phyloP scores from a whole-genome alignment of 2,797 vertebrate genomes.

The Semaprochilodus insignis region DNA sequence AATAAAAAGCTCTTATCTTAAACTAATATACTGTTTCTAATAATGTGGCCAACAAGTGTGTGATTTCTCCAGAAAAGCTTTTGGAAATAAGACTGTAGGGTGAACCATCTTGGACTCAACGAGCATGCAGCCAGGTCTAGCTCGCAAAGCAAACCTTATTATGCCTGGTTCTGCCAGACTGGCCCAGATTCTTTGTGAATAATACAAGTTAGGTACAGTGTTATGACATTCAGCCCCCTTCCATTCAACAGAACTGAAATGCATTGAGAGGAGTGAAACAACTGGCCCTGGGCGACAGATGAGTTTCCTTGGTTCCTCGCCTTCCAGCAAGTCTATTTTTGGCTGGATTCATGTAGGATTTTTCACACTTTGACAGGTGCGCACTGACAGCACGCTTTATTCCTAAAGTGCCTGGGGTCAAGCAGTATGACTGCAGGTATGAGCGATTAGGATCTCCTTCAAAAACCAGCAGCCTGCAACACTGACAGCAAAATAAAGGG shows the following conservation, averaged over 20 bases:
- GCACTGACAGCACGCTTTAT: constrained; percentile 24
- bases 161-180: neutral
- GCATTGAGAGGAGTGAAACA: neutral
- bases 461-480: neutral
- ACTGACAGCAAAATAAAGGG: constrained; percentile 7
- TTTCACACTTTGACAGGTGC: constrained; percentile 28
- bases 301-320: constrained; percentile 24
- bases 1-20: too few species aligned
- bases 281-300: constrained; percentile 1
- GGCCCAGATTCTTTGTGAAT: constrained; percentile 36
- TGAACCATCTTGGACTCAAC: too few species aligned
- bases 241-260: constrained; percentile 12
- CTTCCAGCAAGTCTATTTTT: constrained; percentile 34
- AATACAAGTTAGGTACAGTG: constrained; percentile 26
- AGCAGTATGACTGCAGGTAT: neutral
- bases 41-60: too few species aligned
- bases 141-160: constrained; percentile 12
- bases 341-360: constrained; percentile 25
- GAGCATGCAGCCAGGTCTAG: neutral
- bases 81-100: too few species aligned
- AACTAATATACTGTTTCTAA: too few species aligned
- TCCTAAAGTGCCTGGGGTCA: constrained; percentile 23
- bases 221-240: constrained; percentile 13
- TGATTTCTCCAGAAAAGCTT: too few species aligned
- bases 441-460: neutral